Evolutionary conservation across 1,140 invertebrate genomes (phyloP).

Genomic region (Drosophila watanabei): DNA sequence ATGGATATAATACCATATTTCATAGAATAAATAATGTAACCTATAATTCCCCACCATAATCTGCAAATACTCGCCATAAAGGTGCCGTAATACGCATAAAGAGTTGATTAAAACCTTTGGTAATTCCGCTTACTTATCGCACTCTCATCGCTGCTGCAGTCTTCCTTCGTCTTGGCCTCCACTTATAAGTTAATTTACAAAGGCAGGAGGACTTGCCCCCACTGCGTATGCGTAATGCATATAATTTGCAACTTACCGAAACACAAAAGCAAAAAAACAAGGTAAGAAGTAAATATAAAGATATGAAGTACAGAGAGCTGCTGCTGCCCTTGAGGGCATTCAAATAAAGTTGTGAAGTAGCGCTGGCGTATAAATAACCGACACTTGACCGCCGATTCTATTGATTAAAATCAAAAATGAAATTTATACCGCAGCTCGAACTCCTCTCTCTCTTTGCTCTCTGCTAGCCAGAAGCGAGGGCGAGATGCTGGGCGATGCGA

Average conservation of each 20-base stretch:
- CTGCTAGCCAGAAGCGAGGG: conserved; percentile 59
- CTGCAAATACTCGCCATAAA: neutral
- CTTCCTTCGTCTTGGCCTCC: conserved; percentile 7
- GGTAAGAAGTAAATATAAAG: conserved; percentile 9
- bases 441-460: neutral
- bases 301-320: conserved; percentile 16
- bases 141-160: conserved; percentile 22
- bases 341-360: conserved; percentile 83
- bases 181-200: conserved; percentile 79
- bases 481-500: conserved; percentile 46
- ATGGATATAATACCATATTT: neutral
- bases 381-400: conserved; percentile 64
- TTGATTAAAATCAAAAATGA: conserved; percentile 68
- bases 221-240: conserved; percentile 77
- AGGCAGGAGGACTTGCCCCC: conserved; percentile 37
- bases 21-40: neutral
- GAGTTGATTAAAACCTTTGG: conserved; percentile 21
- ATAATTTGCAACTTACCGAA: conserved; percentile 65
- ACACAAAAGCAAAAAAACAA: conserved; percentile 1
- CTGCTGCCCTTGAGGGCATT: conserved; percentile 43
- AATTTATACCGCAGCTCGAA: conserved; percentile 50
- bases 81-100: conserved; percentile 6
- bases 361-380: conserved; percentile 77
- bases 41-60: neutral
- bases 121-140: conserved; percentile 39